Evolutionary conservation across 2,113 vertebrate genomes (phyloP).

Genomic region (Tychaedon coryphoeus): DNA sequence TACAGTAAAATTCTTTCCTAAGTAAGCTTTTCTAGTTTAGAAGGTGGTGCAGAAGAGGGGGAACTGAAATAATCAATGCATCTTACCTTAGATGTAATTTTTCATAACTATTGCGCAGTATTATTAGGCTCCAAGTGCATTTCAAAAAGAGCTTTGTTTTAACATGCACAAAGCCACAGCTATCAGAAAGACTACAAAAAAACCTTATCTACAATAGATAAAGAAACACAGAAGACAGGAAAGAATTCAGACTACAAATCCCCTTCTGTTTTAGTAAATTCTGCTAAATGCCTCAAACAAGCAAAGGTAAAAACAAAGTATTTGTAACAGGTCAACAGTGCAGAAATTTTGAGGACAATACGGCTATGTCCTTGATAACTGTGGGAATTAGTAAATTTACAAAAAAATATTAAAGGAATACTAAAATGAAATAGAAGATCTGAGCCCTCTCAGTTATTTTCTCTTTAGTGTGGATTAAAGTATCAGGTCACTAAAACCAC

Average conservation of each 20-base stretch:
- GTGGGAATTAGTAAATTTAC: background rate
- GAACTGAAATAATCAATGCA: background rate
- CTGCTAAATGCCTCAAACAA: background rate
- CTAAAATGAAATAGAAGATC: background rate
- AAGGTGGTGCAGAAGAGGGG: rapidly evolving
- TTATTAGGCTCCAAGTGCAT: background rate
- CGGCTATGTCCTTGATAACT: background rate
- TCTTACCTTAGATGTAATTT: background rate
- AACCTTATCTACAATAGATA: background rate
- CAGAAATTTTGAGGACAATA: background rate
- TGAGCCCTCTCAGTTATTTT: background rate
- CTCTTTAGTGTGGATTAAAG: background rate
- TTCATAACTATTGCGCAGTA: background rate
- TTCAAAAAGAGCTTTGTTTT: background rate
- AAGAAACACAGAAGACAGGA: background rate
- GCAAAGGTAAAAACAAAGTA: background rate
- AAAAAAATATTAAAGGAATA: background rate
- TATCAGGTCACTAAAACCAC: background rate
- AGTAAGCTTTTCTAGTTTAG: background rate
- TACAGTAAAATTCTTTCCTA: background rate
- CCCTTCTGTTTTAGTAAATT: background rate
- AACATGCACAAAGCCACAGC: background rate
- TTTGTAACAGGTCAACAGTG: background rate
- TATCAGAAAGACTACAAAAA: background rate
- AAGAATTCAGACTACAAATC: background rate